Evolutionary conservation across 2,797 vertebrate species (phyloP).

Genomic region (Neosilurus mollespiculum): DNA sequence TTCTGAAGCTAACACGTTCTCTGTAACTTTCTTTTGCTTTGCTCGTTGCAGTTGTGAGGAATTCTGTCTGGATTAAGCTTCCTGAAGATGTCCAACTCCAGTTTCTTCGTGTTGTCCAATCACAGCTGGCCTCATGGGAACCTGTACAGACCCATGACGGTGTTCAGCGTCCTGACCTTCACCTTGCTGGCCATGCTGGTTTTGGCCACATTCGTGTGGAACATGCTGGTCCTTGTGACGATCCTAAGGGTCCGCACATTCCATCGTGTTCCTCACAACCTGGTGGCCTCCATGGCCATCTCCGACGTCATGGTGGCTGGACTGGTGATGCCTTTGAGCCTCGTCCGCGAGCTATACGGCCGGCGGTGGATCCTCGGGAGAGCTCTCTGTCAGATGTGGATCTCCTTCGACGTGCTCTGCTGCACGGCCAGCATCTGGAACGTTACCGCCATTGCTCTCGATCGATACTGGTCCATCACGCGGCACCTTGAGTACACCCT

Average conservation of each 20-base stretch:
- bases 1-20: neutral
- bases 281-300: slow-evolving; percentile 94
- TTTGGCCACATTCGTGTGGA: slow-evolving; percentile 92
- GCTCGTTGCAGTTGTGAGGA: slow-evolving; percentile 5
- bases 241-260: slow-evolving; percentile 91
- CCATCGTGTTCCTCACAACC: slow-evolving; percentile 94
- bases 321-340: slow-evolving; percentile 93
- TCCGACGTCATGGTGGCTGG: slow-evolving; percentile 94
- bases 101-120: slow-evolving; percentile 55
- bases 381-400: slow-evolving; percentile 90
- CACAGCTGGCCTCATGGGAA: slow-evolving; percentile 64
- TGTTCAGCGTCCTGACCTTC: slow-evolving; percentile 86
- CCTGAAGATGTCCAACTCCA: slow-evolving; percentile 43
- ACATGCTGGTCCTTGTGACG: slow-evolving; percentile 91
- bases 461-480: slow-evolving; percentile 98
- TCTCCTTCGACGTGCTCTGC: slow-evolving; percentile 93
- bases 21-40: neutral
- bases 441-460: slow-evolving; percentile 92
- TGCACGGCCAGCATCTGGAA: slow-evolving; percentile 99
- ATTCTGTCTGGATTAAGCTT: neutral
- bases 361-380: slow-evolving; percentile 88
- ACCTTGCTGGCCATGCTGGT: slow-evolving; percentile 86
- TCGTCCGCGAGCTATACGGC: slow-evolving; percentile 87
- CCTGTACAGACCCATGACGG: slow-evolving; percentile 72
- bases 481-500: slow-evolving; percentile 92